phyloP scores from a whole-genome alignment of 1,140 invertebrate genomes.

The Muscidifurax raptorellus region DNA sequence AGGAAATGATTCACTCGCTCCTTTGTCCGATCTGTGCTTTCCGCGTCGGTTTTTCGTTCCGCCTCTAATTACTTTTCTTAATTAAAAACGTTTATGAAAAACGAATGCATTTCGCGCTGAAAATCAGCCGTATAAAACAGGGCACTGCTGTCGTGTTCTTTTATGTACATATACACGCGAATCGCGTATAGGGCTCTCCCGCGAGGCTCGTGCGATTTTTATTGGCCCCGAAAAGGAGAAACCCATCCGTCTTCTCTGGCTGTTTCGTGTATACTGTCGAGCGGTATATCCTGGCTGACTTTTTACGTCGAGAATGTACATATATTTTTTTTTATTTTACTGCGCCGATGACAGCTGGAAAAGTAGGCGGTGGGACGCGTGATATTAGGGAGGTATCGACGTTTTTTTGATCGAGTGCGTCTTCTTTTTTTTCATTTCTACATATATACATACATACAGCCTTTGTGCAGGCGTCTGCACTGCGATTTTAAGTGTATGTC shows the following conservation, averaged over 20 bases:
- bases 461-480: no score
- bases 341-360: not conserved
- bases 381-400: no score
- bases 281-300: not conserved
- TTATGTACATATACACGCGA: no score
- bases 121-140: not conserved
- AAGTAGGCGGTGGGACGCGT: no score
- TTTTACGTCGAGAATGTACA: not conserved
- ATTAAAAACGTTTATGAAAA: not conserved
- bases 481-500: no score
- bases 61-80: not conserved
- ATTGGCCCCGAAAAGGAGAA: no score
- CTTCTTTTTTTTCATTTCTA: no score
- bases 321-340: not conserved
- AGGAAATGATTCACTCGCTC: not conserved
- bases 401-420: no score
- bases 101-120: not conserved
- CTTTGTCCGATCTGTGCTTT: not conserved
- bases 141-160: no score
- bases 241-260: not conserved
- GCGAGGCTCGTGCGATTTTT: not conserved
- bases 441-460: no score
- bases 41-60: not conserved
- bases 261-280: no score
- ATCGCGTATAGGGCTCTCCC: not conserved